Conservation (phyloP, 2,888 invertebrate genomes). For the Hyles lineata region DNA sequence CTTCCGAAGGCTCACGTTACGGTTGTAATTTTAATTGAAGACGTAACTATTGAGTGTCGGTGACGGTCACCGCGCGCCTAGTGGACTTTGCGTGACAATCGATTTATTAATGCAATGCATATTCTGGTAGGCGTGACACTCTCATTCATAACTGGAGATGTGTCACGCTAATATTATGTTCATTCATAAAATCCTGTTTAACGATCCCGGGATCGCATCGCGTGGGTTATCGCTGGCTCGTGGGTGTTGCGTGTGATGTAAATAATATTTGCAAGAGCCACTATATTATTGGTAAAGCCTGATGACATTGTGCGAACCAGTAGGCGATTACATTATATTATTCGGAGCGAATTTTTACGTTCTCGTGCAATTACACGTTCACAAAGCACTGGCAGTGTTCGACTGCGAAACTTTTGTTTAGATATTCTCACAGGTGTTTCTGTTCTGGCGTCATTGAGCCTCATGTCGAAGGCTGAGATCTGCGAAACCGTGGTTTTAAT, state of each 20-base stretch:
- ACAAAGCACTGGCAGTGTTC: constrained; percentile 45
- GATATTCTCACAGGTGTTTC: constrained; percentile 81
- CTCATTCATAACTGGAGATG: constrained; percentile 21
- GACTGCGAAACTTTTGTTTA: constrained; percentile 68
- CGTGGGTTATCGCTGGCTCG: constrained; percentile 7
- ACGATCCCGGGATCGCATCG: constrained; percentile 30
- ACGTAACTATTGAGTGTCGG: constrained; percentile 11
- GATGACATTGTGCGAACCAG: constrained; percentile 32
- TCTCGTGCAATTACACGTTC: constrained; percentile 51
- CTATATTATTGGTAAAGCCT: constrained; percentile 34
- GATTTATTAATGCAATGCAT: not conserved
- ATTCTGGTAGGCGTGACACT: constrained; percentile 15
- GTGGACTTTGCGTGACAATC: not conserved
- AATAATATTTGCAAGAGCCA: constrained; percentile 37
- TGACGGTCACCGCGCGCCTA: constrained; percentile 3
- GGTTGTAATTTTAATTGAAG: constrained; percentile 22
- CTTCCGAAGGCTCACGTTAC: constrained; percentile 30
- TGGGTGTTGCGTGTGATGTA: constrained; percentile 25
- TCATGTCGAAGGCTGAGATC: constrained; percentile 77
- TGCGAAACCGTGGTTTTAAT: constrained; percentile 78
- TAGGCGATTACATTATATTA: constrained; percentile 29
- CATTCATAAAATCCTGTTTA: constrained; percentile 33
- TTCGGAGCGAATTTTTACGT: constrained; percentile 46
- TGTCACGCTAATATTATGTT: constrained; percentile 27
- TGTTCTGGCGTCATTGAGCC: constrained; percentile 75